A percentile compares a stretch with the other conserved stretches of the same genome.
Evolutionary conservation across 2,113 vertebrate genomes (phyloP).

Genomic region (Tauraco erythrolophus): DNA sequence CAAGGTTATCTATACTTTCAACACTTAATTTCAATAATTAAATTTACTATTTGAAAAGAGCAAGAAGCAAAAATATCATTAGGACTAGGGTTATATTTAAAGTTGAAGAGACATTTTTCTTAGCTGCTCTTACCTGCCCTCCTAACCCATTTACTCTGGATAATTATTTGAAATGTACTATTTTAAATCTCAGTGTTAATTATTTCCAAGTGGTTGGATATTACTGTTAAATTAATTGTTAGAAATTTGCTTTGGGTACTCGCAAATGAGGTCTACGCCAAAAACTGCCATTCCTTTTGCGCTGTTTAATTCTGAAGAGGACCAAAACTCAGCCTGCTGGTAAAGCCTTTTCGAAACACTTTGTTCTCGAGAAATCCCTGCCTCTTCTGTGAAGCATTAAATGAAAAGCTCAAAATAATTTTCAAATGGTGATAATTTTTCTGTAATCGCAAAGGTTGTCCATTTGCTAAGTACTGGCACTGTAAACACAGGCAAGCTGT

Average conservation of each 20-base stretch:
- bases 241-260: neutral
- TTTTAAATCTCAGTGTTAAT: conserved; percentile 4
- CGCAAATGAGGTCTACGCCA: neutral
- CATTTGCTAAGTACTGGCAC: neutral
- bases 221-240: neutral
- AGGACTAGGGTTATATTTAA: neutral
- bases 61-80: neutral
- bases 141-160: neutral
- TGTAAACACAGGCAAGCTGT: neutral
- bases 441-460: neutral
- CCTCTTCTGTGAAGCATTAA: neutral
- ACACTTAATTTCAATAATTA: neutral
- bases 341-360: neutral
- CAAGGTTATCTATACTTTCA: neutral
- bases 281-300: neutral
- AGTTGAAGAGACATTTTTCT: neutral
- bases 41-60: neutral
- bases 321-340: neutral
- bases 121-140: neutral
- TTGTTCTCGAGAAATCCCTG: neutral
- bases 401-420: neutral
- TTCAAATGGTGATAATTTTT: neutral
- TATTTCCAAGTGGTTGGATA: neutral
- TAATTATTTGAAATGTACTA: conserved; percentile 5
- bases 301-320: neutral